Evolutionary conservation across 2,113 vertebrate genomes (phyloP).

Genomic region (Chaetodon trifascialis): DNA sequence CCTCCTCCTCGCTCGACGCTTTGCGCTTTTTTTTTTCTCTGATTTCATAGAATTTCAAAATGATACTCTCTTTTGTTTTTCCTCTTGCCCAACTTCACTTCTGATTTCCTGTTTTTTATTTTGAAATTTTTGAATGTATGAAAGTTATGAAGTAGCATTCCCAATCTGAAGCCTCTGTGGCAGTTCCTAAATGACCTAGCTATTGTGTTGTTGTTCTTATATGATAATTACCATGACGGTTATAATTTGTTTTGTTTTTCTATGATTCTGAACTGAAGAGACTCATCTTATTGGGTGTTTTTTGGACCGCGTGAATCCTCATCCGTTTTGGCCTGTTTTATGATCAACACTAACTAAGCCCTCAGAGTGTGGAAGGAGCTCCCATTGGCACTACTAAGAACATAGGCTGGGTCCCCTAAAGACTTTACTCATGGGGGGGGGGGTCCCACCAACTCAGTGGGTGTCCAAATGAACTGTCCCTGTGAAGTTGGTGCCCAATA

Average conservation of each 20-base stretch:
- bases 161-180: constrained; percentile 68
- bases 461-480: constrained; percentile 53
- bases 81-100: constrained; percentile 28
- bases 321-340: constrained; percentile 59
- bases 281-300: constrained; percentile 72
- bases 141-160: constrained; percentile 85
- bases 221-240: constrained; percentile 66
- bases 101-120: constrained; percentile 63
- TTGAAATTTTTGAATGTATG: constrained; percentile 78
- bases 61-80: constrained; percentile 50
- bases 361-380: constrained; percentile 53
- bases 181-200: constrained; percentile 77
- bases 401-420: constrained; percentile 59
- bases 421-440: constrained; percentile 48
- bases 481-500: constrained; percentile 38
- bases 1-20: constrained; percentile 71
- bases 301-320: constrained; percentile 73
- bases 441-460: constrained; percentile 39
- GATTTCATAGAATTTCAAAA: constrained; percentile 76
- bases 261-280: constrained; percentile 80
- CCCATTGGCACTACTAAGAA: constrained; percentile 52
- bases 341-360: constrained; percentile 66
- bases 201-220: constrained; percentile 79
- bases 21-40: constrained; percentile 81
- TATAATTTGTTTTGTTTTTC: constrained; percentile 84